Conservation (phyloP, 2,888 invertebrate species). For the Drosophila pseudotalamancana region DNA sequence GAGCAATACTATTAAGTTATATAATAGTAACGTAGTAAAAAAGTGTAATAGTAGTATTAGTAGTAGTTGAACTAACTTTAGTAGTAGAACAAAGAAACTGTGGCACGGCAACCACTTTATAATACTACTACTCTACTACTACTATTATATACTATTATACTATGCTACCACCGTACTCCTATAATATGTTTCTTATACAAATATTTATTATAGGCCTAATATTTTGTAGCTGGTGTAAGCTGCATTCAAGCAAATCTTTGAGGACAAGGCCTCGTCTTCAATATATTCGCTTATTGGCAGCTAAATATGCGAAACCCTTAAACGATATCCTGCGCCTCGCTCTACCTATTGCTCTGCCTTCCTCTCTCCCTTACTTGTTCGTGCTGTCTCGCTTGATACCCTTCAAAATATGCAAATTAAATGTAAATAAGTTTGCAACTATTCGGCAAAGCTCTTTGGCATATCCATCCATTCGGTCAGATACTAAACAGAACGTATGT, state of each 20-base stretch:
- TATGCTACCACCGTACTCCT: no score
- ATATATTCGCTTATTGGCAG: constrained; percentile 56
- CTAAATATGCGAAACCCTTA: constrained; percentile 44
- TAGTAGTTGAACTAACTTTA: no score
- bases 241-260: constrained; percentile 10
- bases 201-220: constrained; percentile 26
- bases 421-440: constrained; percentile 82
- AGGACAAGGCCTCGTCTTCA: constrained; percentile 14
- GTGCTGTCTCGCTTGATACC: constrained; percentile 10
- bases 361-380: not conserved
- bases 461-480: constrained; percentile 15
- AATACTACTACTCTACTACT: no score
- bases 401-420: constrained; percentile 82
- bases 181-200: not conserved
- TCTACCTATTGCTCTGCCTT: not conserved
- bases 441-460: constrained; percentile 60
- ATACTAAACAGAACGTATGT: constrained; percentile 13
- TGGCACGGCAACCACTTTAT: no score
- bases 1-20: no score
- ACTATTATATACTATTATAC: no score
- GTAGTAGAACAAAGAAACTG: no score
- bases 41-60: no score
- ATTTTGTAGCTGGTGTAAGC: constrained; percentile 28
- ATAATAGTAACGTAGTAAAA: no score
- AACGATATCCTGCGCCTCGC: not conserved